Evolutionary conservation across 2,888 invertebrate genomes (phyloP).

Genomic region (Synergus umbraculus): DNA sequence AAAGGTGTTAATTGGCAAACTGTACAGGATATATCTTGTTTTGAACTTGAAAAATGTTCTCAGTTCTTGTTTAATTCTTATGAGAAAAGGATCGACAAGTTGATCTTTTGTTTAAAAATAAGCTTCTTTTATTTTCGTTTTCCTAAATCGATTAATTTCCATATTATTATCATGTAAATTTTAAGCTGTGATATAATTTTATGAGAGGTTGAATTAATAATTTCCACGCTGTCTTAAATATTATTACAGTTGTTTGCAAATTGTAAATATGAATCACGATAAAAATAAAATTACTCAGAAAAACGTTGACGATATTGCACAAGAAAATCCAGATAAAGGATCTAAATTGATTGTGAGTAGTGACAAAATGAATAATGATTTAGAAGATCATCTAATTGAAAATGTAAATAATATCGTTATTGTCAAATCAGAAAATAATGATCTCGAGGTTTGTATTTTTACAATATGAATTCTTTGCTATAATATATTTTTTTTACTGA

Average conservation of each 20-base stretch:
- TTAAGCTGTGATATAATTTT: not conserved
- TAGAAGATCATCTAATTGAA: not conserved
- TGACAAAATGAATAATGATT: not conserved
- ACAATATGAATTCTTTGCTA: not conserved
- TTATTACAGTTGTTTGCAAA: not conserved
- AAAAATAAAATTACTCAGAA: not conserved
- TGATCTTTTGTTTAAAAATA: not conserved
- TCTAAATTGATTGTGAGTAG: not conserved
- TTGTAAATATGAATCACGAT: not conserved
- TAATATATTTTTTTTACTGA: not conserved
- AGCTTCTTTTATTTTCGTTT: not conserved
- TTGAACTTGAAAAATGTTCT: not conserved
- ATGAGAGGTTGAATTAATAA: too few relatives aligned
- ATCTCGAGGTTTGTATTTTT: slow-evolving; percentile 13
- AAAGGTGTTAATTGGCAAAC: not conserved
- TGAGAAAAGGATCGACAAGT: not conserved
- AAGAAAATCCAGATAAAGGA: not conserved
- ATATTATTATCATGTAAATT: not conserved
- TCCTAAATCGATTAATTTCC: not conserved
- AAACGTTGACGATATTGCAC: not conserved
- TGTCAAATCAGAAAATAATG: not conserved
- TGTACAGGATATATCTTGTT: not conserved
- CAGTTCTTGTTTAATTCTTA: not conserved
- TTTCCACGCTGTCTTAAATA: too few relatives aligned
- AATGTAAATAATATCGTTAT: not conserved